Conservation (phyloP, 2,113 vertebrate species). For the Mystacornis crossleyi region DNA sequence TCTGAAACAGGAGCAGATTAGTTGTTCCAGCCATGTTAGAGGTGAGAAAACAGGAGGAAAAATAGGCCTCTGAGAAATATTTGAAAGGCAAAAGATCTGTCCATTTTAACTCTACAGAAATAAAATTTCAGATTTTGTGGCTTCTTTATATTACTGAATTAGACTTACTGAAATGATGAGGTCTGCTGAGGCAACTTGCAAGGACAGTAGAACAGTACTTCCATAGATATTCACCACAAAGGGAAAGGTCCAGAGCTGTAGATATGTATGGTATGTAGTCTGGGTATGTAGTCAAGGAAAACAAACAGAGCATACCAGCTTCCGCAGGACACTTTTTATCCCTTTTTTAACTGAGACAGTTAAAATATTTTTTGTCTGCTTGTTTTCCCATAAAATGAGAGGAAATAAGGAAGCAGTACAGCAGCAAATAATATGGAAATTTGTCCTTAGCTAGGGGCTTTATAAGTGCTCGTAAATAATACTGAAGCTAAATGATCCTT, state of each 20-base stretch:
- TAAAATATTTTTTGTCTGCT: neutral
- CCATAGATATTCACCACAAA: neutral
- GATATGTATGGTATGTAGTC: too few species aligned
- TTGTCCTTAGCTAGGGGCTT: constrained; percentile 10
- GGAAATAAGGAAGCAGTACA: constrained; percentile 16
- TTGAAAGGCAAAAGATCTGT: neutral
- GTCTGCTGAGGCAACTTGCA: neutral
- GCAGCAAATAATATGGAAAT: constrained; percentile 48
- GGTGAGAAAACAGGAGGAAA: neutral
- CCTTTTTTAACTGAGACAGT: neutral
- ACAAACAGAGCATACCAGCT: neutral
- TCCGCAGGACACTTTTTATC: neutral
- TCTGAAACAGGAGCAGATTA: neutral
- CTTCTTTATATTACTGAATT: neutral
- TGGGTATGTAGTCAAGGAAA: neutral
- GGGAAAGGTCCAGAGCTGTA: neutral
- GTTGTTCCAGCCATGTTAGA: neutral
- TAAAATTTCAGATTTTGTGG: neutral
- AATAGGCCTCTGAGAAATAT: neutral
- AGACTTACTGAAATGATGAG: neutral
- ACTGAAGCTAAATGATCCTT: constrained; percentile 39
- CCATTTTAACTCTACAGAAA: neutral
- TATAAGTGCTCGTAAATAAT: constrained; percentile 18
- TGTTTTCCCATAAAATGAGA: neutral
- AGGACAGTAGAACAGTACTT: neutral